These are phyloP conservation scores for Drosophila nigromelanica DNA, from an alignment of 1,140 invertebrate species.

Conservation along the genomic window DNA sequence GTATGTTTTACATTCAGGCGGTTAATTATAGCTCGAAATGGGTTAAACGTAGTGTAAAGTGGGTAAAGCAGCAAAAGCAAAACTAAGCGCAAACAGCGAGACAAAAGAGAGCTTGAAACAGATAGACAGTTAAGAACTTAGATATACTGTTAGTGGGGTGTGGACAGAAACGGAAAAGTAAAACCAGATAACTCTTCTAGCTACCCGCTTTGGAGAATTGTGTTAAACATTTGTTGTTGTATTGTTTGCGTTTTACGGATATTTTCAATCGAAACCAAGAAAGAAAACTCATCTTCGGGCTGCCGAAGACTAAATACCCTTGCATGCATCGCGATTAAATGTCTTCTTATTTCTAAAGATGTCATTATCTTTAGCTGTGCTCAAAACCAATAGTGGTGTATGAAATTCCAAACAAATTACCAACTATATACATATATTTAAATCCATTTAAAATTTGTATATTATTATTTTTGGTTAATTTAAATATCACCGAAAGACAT, in stretches of 20 bases:
- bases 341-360: too few species aligned
- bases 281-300: not conserved
- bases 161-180: slow-evolving; percentile 42
- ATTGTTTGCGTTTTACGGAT: slow-evolving; percentile 19
- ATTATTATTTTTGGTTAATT: too few species aligned
- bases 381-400: too few species aligned
- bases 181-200: slow-evolving; percentile 60
- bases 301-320: slow-evolving; percentile 1
- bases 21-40: slow-evolving; percentile 74
- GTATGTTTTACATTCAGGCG: slow-evolving; percentile 62
- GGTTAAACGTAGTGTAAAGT: slow-evolving; percentile 63
- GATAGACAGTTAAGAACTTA: slow-evolving; percentile 18
- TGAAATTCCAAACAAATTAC: too few species aligned
- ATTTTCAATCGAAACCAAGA: slow-evolving; percentile 2
- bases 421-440: too few species aligned
- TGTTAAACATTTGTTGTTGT: slow-evolving; percentile 29
- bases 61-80: slow-evolving; percentile 58
- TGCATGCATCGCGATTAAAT: not conserved
- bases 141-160: not conserved
- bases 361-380: too few species aligned
- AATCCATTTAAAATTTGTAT: too few species aligned
- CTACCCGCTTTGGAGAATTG: slow-evolving; percentile 37
- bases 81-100: slow-evolving; percentile 60
- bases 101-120: slow-evolving; percentile 31
- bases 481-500: too few species aligned